phyloP scores from a whole-genome alignment of 2,888 invertebrate genomes.

The Sisyra nigra region DNA sequence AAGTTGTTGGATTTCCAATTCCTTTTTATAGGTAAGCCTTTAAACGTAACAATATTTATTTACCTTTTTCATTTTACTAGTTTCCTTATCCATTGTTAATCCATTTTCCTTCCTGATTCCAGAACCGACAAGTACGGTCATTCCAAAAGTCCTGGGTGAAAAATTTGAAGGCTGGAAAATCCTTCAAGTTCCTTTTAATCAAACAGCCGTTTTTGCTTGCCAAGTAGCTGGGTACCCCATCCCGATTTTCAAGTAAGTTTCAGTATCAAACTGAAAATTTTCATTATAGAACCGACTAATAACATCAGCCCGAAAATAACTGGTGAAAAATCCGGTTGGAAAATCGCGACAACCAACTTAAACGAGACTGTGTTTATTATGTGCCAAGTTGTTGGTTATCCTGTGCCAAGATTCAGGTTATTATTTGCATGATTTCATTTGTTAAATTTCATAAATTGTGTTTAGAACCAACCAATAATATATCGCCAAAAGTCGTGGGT shows the following conservation, averaged over 20 bases:
- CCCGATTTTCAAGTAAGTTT: slow-evolving; percentile 49
- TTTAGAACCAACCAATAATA: slow-evolving; percentile 51
- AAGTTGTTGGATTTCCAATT: slow-evolving; percentile 43
- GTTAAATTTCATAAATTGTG: slow-evolving; percentile 13
- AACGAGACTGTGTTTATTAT: slow-evolving; percentile 36
- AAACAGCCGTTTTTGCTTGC: slow-evolving; percentile 44
- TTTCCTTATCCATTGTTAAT: slow-evolving; percentile 5
- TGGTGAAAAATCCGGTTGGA: slow-evolving; percentile 27
- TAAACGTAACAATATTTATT: neutral
- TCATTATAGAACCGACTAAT: neutral
- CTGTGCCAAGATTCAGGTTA: neutral
- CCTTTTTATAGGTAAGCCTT: slow-evolving; percentile 42
- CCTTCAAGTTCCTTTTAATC: slow-evolving; percentile 31
- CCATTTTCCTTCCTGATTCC: slow-evolving; percentile 7
- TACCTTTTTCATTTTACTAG: neutral
- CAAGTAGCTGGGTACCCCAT: slow-evolving; percentile 52
- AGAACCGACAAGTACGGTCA: slow-evolving; percentile 16
- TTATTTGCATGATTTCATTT: neutral
- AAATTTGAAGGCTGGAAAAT: slow-evolving; percentile 41
- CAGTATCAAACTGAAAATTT: neutral
- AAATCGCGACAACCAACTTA: slow-evolving; percentile 11
- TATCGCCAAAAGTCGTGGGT: slow-evolving; percentile 35
- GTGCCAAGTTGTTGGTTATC: neutral
- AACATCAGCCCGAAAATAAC: slow-evolving; percentile 27
- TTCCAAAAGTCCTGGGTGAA: slow-evolving; percentile 35